Percentiles rank a stretch among this genome's conserved stretches.
These are phyloP conservation scores for Chunga burmeisteri DNA, from an alignment of 2,113 vertebrate species.

Conservation along the genomic window DNA sequence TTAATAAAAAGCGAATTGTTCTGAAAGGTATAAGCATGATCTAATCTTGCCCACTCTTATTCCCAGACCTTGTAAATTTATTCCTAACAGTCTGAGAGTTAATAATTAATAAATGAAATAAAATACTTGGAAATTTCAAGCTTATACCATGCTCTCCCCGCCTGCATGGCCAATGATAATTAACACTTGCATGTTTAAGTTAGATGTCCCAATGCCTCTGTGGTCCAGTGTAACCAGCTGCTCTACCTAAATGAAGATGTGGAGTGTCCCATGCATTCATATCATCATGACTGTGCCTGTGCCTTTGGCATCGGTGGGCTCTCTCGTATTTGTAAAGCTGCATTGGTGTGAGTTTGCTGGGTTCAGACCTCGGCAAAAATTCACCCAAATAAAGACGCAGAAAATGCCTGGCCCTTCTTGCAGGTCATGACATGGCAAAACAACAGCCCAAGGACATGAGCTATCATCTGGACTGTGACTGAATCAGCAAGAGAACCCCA, in stretches of 20 bases:
- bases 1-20: slow-evolving; percentile 40
- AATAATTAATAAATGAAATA: slow-evolving; percentile 37
- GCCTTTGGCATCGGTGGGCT: not conserved
- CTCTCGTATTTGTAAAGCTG: not conserved
- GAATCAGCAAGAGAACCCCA: not conserved
- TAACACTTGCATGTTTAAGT: not conserved
- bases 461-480: not conserved
- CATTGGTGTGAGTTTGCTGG: not conserved
- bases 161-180: not conserved
- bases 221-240: not conserved
- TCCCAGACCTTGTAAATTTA: not conserved
- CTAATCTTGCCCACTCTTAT: not conserved
- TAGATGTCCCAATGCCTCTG: not conserved
- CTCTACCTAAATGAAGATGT: not conserved
- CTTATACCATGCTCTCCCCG: not conserved
- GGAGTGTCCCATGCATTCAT: not conserved
- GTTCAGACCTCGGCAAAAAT: not conserved
- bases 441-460: not conserved
- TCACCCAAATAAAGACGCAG: not conserved
- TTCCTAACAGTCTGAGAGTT: not conserved
- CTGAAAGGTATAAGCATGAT: not conserved
- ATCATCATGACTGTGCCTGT: too few relatives aligned
- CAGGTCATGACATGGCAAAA: not conserved
- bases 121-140: not conserved
- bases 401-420: not conserved